Base-by-base conservation (phyloP, 2,113 vertebrate genomes). In the Scartelaos histophorus region DNA sequence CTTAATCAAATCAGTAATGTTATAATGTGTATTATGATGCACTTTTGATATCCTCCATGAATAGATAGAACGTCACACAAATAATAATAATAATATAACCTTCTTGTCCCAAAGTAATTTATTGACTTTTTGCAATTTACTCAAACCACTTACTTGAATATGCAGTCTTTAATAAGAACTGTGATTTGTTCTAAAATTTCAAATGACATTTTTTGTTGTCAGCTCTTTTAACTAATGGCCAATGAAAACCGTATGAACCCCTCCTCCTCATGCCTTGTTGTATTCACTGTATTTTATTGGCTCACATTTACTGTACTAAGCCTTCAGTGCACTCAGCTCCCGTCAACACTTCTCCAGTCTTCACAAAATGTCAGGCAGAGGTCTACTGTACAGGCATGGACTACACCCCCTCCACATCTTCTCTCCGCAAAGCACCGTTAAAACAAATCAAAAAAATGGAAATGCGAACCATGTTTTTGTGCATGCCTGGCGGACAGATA, bases 401-500 rank as follows among this genome's bases (percentile, higher is more conserved):
- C 62, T 19, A 54, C 64, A 57, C 38, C 64, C 51, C 74, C 73
- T 67, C 62, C 69, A 69, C 69, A 70, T 69, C 70, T 80, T 69
- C 70, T 80, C 47, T 82, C 75, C 75, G 73, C 85, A 87, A 86
- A 66, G 25, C 81, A 67, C 73, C 71, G 85, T 91, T 92, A 86
- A 93, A 92, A 93, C 89, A 93, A 90, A 86, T 80, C 43, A 79
- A 82, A 77, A 49, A 75, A 82, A 69, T 51, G 76, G 82, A 86
- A 84, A 70, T 70, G 79, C 76, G 76, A 82, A 84, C 76, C 82
- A 79, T 85, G 84, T 86, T 88, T 82, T 88, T 87, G 89, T 91
- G 89, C 84, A 87, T 93, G 90, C 87, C 92, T 90, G 81, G 91
- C 85, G 86, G 92, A 93, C 82, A 92, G 91, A 93, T 88, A 87